Base-by-base conservation (phyloP, 2,888 invertebrate species). In the Mechanitis mazaeus region DNA sequence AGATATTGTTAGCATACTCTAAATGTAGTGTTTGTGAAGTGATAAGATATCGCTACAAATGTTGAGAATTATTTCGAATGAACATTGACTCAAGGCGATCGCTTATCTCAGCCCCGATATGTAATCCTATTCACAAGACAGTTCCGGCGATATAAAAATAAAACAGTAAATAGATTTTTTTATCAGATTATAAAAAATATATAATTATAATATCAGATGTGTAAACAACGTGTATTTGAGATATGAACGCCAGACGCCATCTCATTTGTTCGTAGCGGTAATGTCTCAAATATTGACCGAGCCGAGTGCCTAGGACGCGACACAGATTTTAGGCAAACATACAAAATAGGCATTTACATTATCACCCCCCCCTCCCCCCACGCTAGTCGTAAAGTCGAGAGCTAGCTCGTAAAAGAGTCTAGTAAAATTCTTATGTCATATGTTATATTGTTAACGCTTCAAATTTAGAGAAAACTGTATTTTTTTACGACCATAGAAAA, bases 281-380 rank as follows among this genome's bases (percentile, higher is more conserved):
- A 85, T 87, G 82, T 74, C 80, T 79, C 81, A 85, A 90, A 88
- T 88, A 88, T 89, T 90, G 85, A 86, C 87, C 68, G 77, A 59
- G 68, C 69, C 65, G 69, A 71, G 70, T 68, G 66, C 69, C 70
- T 81, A 81, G 83, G 84, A 87, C 84, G 80, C 85, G 88, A 89
- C 88, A 88, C 86, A 83, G 87, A 88, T 87, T 87, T 87, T 82
- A 76, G 78, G 80, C 79, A 87, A 87, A 89, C 83, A 87, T 78
- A 80, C 83, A 85, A 86, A 50, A 87, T 85, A 87, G 82, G 79
- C 84, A 84, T 85, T 85, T 83, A 84, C 84, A 84, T 86, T 85
- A 85, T 78, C 86, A 84, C 81, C 78, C 78, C 69, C 69, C 61
- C 65, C 68, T 65, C 3, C 57, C 46, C 59, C 67, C 45, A 20